Evolutionary conservation across 2,113 vertebrate genomes (phyloP), one percentile per base, ranked within the genome.

Genomic region (Xiphias gladius): DNA sequence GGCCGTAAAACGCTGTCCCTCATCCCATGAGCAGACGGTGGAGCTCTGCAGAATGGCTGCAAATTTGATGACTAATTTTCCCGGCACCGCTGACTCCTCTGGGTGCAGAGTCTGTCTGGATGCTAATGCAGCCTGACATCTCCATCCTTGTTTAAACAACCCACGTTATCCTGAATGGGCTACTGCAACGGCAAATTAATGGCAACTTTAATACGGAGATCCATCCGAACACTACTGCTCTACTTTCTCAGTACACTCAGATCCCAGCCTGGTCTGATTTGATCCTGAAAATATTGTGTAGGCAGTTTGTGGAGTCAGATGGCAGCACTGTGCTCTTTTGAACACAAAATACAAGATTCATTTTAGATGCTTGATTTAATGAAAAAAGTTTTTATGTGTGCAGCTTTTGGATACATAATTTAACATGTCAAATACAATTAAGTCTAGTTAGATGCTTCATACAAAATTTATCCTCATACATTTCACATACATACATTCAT

Each of bases 51-150:
- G 83, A 91, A 69, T 17, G 43, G 55, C 89, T 94, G 88, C 84
- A 94, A 85, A 90, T 93, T 94, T 95, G 95, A 95, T 95, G 94
- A 95, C 81, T 82, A 72, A 88, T 86, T 88, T 94, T 86, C 91
- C 87, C 78, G 30, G 83, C 86, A 83, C 70, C 46, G 85, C 58
- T 11, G 79, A 90, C 32, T 93, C 89, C 81, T 89, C 83, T 80
- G 86, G 81, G 89, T 91, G 85, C 78, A 81, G 70, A 63, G 78
- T 82, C 77, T 71, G 59, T 26, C 71, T 75, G 81, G 90, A 94
- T 54, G 85, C 59, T 95, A 94, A 95, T 89, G 82, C 75, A 73
- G 32, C 67, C 84, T 91, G 94, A 94, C 91, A 72, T 90, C 87
- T 88, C 84, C 78, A 78, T 86, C 83, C 86, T 90, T 93, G 88